Evolutionary conservation across 1,140 invertebrate genomes (phyloP).

Genomic region (Drosophila neocordata): DNA sequence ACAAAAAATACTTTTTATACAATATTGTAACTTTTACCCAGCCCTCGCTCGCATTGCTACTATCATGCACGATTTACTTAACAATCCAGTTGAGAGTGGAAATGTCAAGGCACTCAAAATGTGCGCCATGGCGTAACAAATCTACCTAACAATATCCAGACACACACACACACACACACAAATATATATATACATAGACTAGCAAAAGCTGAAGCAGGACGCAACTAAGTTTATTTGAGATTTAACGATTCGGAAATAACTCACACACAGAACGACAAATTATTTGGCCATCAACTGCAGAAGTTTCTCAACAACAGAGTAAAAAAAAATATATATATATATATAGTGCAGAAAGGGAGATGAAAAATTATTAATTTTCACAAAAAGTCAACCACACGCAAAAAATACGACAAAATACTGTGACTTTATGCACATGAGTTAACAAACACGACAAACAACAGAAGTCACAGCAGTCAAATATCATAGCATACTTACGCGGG

Average conservation of each 20-base stretch:
- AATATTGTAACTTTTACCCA: slow-evolving; percentile 38
- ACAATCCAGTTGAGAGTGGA: slow-evolving; percentile 43
- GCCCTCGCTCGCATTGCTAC: slow-evolving; percentile 8
- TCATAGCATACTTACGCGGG: slow-evolving; percentile 58
- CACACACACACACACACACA: slow-evolving; percentile 25
- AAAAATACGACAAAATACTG: slow-evolving; percentile 36
- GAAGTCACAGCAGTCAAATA: slow-evolving; percentile 34
- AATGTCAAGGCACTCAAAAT: slow-evolving; percentile 75
- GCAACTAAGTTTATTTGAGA: slow-evolving; percentile 57
- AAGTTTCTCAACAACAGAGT: slow-evolving; percentile 44
- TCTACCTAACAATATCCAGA: slow-evolving; percentile 44
- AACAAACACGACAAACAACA: slow-evolving; percentile 39
- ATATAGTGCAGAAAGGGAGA: slow-evolving; percentile 5
- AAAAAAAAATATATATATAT: background rate
- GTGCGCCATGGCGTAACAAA: slow-evolving; percentile 62
- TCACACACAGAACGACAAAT: slow-evolving; percentile 70
- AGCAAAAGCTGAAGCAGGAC: background rate
- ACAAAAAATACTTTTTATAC: slow-evolving; percentile 26
- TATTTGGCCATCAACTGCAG: slow-evolving; percentile 76
- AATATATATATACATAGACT: slow-evolving; percentile 22
- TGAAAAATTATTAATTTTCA: slow-evolving; percentile 76
- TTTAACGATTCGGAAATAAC: slow-evolving; percentile 78
- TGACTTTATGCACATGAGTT: slow-evolving; percentile 70
- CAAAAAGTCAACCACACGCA: slow-evolving; percentile 61
- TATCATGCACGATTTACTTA: slow-evolving; percentile 63